Evolutionary conservation across 2,888 invertebrate genomes (phyloP).

Genomic region (Conistra vaccinii): DNA sequence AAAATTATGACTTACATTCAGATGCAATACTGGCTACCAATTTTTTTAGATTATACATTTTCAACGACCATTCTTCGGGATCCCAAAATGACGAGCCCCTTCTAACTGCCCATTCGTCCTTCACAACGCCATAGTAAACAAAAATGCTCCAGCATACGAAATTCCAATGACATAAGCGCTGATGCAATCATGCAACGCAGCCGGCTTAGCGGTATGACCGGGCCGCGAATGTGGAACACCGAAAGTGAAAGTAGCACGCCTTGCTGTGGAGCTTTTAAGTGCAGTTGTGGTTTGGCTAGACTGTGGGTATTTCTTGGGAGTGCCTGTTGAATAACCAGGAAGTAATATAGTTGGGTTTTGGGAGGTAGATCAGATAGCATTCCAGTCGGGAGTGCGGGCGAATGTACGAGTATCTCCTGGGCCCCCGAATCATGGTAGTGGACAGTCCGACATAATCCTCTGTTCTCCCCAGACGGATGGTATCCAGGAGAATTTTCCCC

Average conservation of each 20-base stretch:
- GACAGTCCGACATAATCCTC: background rate
- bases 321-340: background rate
- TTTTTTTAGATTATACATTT: background rate
- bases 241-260: slow-evolving; percentile 85
- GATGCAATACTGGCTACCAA: background rate
- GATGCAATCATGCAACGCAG: slow-evolving; percentile 76
- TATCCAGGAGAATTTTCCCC: background rate
- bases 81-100: background rate
- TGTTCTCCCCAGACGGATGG: background rate
- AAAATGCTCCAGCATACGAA: slow-evolving; percentile 72
- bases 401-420: background rate
- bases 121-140: slow-evolving; percentile 76
- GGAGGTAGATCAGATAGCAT: background rate
- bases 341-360: background rate
- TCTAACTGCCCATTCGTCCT: slow-evolving; percentile 75
- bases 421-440: too few species aligned
- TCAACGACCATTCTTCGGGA: background rate
- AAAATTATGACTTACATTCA: background rate
- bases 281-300: slow-evolving; percentile 45
- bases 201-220: slow-evolving; percentile 73
- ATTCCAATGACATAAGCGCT: slow-evolving; percentile 84
- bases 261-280: slow-evolving; percentile 61
- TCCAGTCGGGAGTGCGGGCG: background rate
- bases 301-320: background rate
- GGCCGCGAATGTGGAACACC: slow-evolving; percentile 81